Base-by-base conservation (phyloP, 2,888 invertebrate species). In the Teinopalpus imperialis region DNA sequence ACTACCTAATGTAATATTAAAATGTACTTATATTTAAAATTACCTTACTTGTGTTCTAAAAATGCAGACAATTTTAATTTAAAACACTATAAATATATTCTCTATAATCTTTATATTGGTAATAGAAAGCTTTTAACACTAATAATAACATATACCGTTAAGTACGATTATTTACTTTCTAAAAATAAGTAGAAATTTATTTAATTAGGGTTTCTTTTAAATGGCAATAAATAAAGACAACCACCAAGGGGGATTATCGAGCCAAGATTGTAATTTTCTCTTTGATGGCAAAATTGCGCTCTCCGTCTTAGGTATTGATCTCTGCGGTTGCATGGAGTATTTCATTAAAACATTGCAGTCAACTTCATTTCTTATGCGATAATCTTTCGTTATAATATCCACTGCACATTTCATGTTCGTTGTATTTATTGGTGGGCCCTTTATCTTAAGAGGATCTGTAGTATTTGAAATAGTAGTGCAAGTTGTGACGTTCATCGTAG, bases 231-330 rank as follows among this genome's bases (percentile, higher is more conserved):
- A 81, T 48, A 80, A 45, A 9, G 85, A 74, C 63, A 81, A 55
- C 87, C 87, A 87, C 87, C 87, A 86, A 0, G 87, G 87, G 1
- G 86, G 87, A 23, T 74, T 86, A 1, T 68, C 49, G 7, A 81
- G 43, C 81, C 81, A 83, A 0, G 75, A 57, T 47, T 81, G 80
- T 18, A 87, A 50, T 49, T 69, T 78, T 1, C 59, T 54, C 50
- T 70, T 71, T 2, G 69, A 43, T n/a, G 87, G 87, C 24, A 86
- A 51, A 5, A 71, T 49, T 0, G 48, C 35, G 20, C 51, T 57
- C 6, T 13, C 35, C 3, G n/a, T n/a, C n/a, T 66, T 58, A 30
- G 66, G 65, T 44, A 69, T 69, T 1, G 80, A 78, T 2, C 12
- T 27, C 18, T 9, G 16, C 2, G 23, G 29, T 50, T 74, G 77